These are phyloP conservation scores for Regulus satrapa DNA, from an alignment of 2,113 vertebrate species.

Conservation along the genomic window DNA sequence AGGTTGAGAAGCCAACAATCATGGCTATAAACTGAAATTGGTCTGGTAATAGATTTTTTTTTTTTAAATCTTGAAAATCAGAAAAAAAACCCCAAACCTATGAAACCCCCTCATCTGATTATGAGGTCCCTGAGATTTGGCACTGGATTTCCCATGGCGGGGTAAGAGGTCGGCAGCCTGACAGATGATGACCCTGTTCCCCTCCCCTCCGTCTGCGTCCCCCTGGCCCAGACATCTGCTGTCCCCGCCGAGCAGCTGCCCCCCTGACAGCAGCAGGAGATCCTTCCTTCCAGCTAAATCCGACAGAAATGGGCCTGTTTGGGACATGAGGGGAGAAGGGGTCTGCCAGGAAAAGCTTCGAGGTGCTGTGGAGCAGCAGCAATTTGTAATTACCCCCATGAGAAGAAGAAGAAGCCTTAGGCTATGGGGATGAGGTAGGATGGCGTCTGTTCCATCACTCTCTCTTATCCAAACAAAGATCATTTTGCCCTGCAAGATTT, in stretches of 20 bases:
- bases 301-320: background rate
- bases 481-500: background rate
- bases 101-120: background rate
- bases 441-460: fast-evolving
- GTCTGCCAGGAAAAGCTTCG: background rate
- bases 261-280: background rate
- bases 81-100: background rate
- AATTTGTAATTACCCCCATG: background rate
- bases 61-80: background rate
- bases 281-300: background rate
- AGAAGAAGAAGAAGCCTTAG: background rate
- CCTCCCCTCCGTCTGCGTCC: background rate
- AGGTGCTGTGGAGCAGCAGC: background rate
- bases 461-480: background rate
- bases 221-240: background rate
- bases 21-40: fast-evolving
- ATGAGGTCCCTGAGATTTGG: background rate
- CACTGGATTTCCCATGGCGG: fast-evolving
- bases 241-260: background rate
- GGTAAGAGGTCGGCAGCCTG: fast-evolving
- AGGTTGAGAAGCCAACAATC: background rate
- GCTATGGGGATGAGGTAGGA: background rate
- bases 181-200: background rate
- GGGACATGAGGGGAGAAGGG: fast-evolving
- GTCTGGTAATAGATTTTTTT: background rate